A percentile compares a stretch with the other conserved stretches of the same genome.
Evolutionary conservation across 2,113 vertebrate genomes (phyloP).

Genomic region (Semnornis frantzii): DNA sequence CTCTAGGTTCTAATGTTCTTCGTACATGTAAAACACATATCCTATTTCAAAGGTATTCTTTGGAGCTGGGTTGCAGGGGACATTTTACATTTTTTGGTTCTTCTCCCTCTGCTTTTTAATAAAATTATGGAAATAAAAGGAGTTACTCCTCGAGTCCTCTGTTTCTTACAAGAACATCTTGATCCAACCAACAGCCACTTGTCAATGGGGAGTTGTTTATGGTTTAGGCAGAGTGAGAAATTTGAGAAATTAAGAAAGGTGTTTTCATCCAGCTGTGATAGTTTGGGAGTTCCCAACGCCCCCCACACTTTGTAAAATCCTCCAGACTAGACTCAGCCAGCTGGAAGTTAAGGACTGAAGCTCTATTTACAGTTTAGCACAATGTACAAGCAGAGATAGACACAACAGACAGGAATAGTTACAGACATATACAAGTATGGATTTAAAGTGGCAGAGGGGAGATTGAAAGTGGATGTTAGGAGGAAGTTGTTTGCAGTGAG

Average conservation of each 20-base stretch:
- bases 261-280: not conserved
- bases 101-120: not conserved
- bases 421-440: no score
- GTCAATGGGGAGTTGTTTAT: not conserved
- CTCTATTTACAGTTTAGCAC: no score
- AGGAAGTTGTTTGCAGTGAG: no score
- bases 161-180: not conserved
- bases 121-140: not conserved
- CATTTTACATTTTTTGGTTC: not conserved
- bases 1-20: not conserved
- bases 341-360: no score
- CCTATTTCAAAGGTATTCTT: not conserved
- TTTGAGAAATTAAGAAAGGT: conserved; percentile 28
- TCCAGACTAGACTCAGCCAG: no score
- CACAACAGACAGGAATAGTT: no score
- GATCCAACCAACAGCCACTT: not conserved
- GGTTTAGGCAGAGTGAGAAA: conserved; percentile 15
- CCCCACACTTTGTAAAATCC: no score
- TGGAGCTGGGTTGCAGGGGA: not conserved
- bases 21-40: not conserved
- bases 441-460: no score
- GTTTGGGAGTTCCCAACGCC: no score
- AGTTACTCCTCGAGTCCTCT: not conserved
- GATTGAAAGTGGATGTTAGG: no score
- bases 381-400: no score